These are phyloP conservation scores for Lasioglossum villosulum DNA, from an alignment of 2,888 invertebrate species.

Conservation along the genomic window DNA sequence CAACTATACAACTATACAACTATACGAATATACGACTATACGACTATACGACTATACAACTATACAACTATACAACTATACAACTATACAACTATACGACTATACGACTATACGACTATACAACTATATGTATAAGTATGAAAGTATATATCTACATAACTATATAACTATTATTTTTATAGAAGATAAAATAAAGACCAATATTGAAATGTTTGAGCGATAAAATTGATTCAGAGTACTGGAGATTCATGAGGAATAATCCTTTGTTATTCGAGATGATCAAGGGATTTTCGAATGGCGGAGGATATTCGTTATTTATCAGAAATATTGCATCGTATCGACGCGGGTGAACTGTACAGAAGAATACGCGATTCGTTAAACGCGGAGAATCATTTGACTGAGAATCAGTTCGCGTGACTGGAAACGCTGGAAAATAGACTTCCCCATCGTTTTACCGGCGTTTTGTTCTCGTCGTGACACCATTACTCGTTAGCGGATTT, in stretches of 20 bases:
- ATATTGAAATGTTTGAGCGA: too few relatives aligned
- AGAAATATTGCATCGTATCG: not conserved
- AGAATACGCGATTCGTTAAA: not conserved
- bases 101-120: too few relatives aligned
- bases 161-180: too few relatives aligned
- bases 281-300: not conserved
- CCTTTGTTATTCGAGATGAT: not conserved
- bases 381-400: not conserved
- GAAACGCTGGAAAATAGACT: conserved; percentile 1
- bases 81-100: too few relatives aligned
- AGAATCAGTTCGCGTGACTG: not conserved
- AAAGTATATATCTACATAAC: too few relatives aligned
- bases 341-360: not conserved
- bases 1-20: too few relatives aligned
- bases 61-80: too few relatives aligned
- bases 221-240: too few relatives aligned
- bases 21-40: too few relatives aligned
- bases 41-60: too few relatives aligned
- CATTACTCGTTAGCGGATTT: conserved; percentile 14
- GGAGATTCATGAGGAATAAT: not conserved
- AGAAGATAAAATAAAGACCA: too few relatives aligned
- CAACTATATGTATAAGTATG: too few relatives aligned
- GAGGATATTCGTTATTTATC: not conserved
- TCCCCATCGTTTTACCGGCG: conserved; percentile 7
- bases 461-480: conserved; percentile 10